A percentile compares a stretch with the other conserved stretches of the same genome.
These are phyloP conservation scores for Ibidorhyncha struthersii DNA, from an alignment of 2,113 vertebrate species.

Conservation along the genomic window DNA sequence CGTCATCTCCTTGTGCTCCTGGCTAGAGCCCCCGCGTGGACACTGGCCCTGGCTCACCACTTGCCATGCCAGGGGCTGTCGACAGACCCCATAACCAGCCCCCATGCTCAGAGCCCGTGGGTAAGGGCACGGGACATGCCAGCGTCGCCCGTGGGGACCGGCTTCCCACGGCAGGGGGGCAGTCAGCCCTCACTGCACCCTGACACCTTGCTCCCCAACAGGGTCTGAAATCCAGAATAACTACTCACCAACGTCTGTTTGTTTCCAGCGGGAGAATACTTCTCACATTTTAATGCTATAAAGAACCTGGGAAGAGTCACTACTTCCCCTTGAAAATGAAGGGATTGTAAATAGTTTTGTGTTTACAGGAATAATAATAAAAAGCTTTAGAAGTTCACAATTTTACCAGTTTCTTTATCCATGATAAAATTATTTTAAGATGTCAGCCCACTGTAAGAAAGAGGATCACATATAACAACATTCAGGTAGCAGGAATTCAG, in stretches of 20 bases:
- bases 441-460: neutral
- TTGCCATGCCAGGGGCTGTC: accelerated
- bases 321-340: neutral
- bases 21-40: too few relatives aligned
- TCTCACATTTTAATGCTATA: neutral
- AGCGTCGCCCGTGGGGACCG: accelerated
- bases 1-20: neutral
- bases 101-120: neutral
- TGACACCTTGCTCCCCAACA: neutral
- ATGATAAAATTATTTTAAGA: neutral
- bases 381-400: neutral
- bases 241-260: neutral
- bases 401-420: neutral
- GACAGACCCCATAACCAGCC: neutral
- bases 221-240: neutral
- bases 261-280: neutral
- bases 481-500: neutral
- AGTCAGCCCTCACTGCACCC: neutral
- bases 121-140: accelerated
- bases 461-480: neutral
- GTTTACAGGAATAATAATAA: neutral
- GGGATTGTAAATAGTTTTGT: neutral
- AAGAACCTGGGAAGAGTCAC: neutral
- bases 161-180: neutral
- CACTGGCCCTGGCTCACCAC: neutral